Base-by-base conservation (phyloP, 2,888 invertebrate species). In the Drosophila quasianomalipes region DNA sequence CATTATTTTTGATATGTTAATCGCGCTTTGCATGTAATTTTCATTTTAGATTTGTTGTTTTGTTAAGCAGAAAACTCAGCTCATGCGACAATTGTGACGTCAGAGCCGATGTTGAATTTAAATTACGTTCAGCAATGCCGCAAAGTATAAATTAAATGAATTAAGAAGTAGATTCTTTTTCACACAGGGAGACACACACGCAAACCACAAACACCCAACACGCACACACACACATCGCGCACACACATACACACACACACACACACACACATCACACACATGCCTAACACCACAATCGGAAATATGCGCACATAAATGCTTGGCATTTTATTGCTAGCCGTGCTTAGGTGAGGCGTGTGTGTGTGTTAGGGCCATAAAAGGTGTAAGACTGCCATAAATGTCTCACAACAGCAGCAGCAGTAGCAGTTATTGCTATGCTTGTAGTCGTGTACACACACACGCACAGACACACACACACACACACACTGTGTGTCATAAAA, bases 1-100 rank as follows among this genome's bases (percentile, higher is more conserved):
- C 85, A 87, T 69, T 84, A 71, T 71, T 69, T 86, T 88, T 88
- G 86, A 88, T 89, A 89, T 87, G 87, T 89, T 87, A 90, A 87
- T 84, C 82, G 87, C 67, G 75, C 59, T 66, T 64, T 72, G 83
- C 90, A 91, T 89, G 89, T 90, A 83, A 92, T 83, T 91, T 84
- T 82, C 83, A 71, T 87, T 84, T 91, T 91, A 91, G 83, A 78
- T 74, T 74, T 82, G 79, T 87, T 86, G 83, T 85, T 86, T 86
- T 85, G 85, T 86, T 85, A 12, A 58, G 41, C 22, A 44, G 58
- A 54, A 72, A 62, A 58, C 74, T n/a, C 41, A 12, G 28, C 14
- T 31, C 53, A 54, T 10, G 59, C 51, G 75, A 67, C 57, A 41
- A 49, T 58, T 54, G 51, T 60, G 22, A 49, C 49, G 47, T 44